phyloP scores from a whole-genome alignment of 2,113 vertebrate species.

The Myrmecophaga tridactyla region DNA sequence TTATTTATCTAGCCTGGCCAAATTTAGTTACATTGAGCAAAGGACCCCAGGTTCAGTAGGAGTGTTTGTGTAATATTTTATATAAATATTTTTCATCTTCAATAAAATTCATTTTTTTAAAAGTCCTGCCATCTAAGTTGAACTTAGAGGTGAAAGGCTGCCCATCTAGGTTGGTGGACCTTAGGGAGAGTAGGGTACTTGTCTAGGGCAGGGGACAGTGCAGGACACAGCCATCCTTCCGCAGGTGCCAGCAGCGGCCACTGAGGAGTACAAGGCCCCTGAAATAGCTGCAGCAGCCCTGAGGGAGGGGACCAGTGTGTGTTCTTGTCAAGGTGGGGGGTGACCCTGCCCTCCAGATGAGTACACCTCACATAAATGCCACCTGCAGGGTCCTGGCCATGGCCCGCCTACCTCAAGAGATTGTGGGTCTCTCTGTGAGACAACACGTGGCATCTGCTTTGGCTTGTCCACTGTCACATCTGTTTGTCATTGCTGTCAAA shows the following conservation, averaged over 20 bases:
- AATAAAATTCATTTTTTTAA: not conserved
- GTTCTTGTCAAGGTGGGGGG: not conserved
- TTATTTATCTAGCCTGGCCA: not conserved
- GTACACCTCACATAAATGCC: not conserved
- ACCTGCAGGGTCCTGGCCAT: accelerated
- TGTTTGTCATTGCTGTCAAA: not conserved
- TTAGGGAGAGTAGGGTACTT: not conserved
- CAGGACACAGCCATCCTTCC: not conserved
- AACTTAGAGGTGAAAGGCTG: not conserved
- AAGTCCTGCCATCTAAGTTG: not conserved
- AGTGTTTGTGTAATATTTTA: not conserved
- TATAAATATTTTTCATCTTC: not conserved
- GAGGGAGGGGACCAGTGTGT: not conserved
- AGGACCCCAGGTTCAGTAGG: not conserved
- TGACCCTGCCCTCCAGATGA: accelerated
- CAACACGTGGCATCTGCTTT: accelerated
- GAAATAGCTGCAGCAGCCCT: accelerated
- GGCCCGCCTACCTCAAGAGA: not conserved
- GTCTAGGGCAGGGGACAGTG: no score
- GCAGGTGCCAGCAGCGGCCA: no score
- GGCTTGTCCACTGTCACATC: no score
- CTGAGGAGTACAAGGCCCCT: accelerated
- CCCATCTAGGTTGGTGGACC: not conserved
- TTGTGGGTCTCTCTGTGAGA: accelerated
- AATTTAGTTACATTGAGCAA: not conserved